A percentile compares a stretch with the other conserved stretches of the same genome.
Evolutionary conservation across 2,888 invertebrate genomes (phyloP).

Genomic region (Cyclophora albipunctata): DNA sequence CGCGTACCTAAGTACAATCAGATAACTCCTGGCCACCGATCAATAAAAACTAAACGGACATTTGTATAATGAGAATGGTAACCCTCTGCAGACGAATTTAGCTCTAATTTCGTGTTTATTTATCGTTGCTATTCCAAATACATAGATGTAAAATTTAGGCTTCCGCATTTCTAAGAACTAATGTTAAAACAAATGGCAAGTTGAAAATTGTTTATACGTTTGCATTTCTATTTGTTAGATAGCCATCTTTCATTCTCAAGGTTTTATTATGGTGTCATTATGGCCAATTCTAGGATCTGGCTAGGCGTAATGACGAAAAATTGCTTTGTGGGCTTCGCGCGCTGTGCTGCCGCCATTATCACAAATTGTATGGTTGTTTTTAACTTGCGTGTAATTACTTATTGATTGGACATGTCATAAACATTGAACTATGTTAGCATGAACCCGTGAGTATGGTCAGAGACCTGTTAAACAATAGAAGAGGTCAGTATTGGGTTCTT

Average conservation of each 20-base stretch:
- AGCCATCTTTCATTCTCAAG: conserved; percentile 24
- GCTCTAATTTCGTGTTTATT: conserved; percentile 4
- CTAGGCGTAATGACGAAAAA: conserved; percentile 28
- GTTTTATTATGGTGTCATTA: conserved; percentile 29
- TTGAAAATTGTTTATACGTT: background rate
- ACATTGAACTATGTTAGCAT: background rate
- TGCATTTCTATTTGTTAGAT: conserved; percentile 3
- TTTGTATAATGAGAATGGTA: conserved; percentile 45
- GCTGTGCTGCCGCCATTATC: conserved; percentile 13
- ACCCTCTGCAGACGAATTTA: conserved; percentile 20
- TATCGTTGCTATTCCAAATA: conserved; percentile 2
- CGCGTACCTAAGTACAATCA: conserved; percentile 28
- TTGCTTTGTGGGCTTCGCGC: conserved; percentile 19
- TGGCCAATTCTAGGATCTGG: conserved; percentile 22
- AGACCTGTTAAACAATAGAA: conserved; percentile 30
- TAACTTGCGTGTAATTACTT: conserved; percentile 1
- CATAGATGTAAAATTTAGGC: conserved; percentile 3
- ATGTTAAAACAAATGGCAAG: background rate
- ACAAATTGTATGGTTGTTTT: conserved; percentile 7
- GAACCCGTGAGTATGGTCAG: conserved; percentile 18
- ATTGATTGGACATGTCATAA: conserved; percentile 4
- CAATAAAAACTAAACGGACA: conserved; percentile 36
- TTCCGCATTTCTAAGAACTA: conserved; percentile 2
- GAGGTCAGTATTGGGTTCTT: conserved; percentile 32
- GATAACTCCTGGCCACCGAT: conserved; percentile 41